These are phyloP conservation scores for Trinorchestia longiramus DNA, from an alignment of 1,140 invertebrate species.

Conservation along the genomic window DNA sequence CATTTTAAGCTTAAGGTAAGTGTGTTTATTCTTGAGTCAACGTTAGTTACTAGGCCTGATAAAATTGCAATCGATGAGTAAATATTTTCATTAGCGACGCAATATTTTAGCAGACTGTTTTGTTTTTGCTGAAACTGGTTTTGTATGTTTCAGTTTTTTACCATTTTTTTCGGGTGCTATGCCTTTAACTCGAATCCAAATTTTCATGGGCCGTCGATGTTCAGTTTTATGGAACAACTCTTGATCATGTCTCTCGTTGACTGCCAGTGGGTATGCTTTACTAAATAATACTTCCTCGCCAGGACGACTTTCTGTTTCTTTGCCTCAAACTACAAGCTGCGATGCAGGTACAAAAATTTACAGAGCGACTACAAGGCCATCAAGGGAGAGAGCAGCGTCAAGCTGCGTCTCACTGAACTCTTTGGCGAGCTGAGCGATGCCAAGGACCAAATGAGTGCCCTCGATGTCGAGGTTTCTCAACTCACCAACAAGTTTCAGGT, in stretches of 20 bases:
- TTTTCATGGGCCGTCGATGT: neutral
- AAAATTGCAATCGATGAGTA: neutral
- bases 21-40: neutral
- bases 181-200: neutral
- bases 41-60: neutral
- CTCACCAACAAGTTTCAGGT: conserved; percentile 88
- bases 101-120: too few relatives aligned
- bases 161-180: neutral
- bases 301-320: conserved; percentile 89
- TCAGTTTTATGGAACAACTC: neutral
- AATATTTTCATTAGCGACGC: too few relatives aligned
- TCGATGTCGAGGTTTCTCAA: conserved; percentile 87
- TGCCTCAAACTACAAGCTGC: conserved; percentile 85
- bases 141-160: neutral
- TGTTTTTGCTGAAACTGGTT: neutral
- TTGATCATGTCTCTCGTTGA: neutral
- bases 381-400: conserved; percentile 83
- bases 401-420: conserved; percentile 84
- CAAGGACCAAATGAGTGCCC: conserved; percentile 80
- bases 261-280: neutral
- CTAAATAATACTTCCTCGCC: neutral
- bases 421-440: conserved; percentile 83
- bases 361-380: conserved; percentile 88
- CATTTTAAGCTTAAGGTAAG: conserved; percentile 84
- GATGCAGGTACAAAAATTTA: conserved; percentile 84